Base-by-base conservation (phyloP, 2,888 invertebrate genomes). In the Cephus sareptanus region DNA sequence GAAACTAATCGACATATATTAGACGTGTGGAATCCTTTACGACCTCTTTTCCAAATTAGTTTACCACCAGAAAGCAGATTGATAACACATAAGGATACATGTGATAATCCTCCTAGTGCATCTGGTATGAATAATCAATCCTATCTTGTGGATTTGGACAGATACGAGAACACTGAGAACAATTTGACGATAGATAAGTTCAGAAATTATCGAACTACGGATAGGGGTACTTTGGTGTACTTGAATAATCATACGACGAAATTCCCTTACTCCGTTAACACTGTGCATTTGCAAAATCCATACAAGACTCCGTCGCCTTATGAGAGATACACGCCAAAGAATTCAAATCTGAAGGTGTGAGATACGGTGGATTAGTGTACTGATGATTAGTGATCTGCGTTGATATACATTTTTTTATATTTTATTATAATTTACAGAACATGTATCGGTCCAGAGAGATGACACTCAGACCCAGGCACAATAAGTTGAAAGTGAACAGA, bases 231-330 rank as follows among this genome's bases (percentile, higher is more conserved):
- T 30, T 69, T 81, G 31, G 82, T 81, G 77, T 87, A 84, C 37
- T 34, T 80, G 77, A 83, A 81, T 33, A 74, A 76, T 71, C 78
- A 79, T 68, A 82, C 84, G 34, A 35, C 80, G 0, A 76, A 76
- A 23, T 76, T 82, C 12, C 85, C 86, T 1, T 84, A 83, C 35
- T 83, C 85, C 1, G 82, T 88, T 73, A 86, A 88, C 73, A 86
- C 86, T 3, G 74, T 88, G 30, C 87, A 88, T 74, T 77, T 89
- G 6, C 88, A 87, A 77, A 86, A 87, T 82, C 83, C 85, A 13
- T 88, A 89, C 77, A 86, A 77, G 76, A 75, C 82, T 3, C 78
- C 84, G 0, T 84, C 85, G 76, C 81, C 79, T 35, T 75, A 86
- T 73, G 88, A 89, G 30, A 87, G 86, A 69, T 88, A 84, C 79